These are phyloP conservation scores for Lethenteron reissneri DNA, from an alignment of 2,113 vertebrate genomes.

Conservation along the genomic window DNA sequence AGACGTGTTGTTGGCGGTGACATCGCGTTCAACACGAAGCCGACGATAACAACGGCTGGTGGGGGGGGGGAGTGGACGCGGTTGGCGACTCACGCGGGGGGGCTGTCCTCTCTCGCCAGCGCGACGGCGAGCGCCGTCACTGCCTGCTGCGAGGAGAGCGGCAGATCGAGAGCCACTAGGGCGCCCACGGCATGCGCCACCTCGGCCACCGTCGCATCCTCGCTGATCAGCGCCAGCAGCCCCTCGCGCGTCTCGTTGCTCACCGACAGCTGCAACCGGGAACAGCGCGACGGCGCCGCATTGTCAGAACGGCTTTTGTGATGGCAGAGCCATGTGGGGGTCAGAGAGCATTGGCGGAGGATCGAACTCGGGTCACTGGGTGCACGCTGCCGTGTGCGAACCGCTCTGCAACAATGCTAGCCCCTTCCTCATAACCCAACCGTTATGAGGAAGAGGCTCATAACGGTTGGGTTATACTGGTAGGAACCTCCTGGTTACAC, in stretches of 20 bases:
- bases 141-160: slow-evolving; percentile 68
- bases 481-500: too few species aligned
- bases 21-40: neutral
- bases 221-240: slow-evolving; percentile 63
- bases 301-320: too few species aligned
- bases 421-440: too few species aligned
- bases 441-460: too few species aligned
- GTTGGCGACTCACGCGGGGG: slow-evolving; percentile 47
- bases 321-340: too few species aligned
- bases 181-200: slow-evolving; percentile 69
- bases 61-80: neutral
- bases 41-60: neutral
- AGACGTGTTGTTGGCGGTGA: neutral
- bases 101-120: slow-evolving; percentile 76
- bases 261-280: too few species aligned
- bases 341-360: too few species aligned
- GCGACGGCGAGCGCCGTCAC: slow-evolving; percentile 48
- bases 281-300: too few species aligned
- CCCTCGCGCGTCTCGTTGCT: neutral
- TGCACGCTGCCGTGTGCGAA: too few species aligned
- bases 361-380: too few species aligned
- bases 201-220: slow-evolving; percentile 63
- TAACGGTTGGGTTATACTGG: too few species aligned
- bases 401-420: too few species aligned
- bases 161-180: slow-evolving; percentile 54